These are phyloP conservation scores for Stegophylla sp. DNA, from an alignment of 2,888 invertebrate genomes.

Conservation along the genomic window DNA sequence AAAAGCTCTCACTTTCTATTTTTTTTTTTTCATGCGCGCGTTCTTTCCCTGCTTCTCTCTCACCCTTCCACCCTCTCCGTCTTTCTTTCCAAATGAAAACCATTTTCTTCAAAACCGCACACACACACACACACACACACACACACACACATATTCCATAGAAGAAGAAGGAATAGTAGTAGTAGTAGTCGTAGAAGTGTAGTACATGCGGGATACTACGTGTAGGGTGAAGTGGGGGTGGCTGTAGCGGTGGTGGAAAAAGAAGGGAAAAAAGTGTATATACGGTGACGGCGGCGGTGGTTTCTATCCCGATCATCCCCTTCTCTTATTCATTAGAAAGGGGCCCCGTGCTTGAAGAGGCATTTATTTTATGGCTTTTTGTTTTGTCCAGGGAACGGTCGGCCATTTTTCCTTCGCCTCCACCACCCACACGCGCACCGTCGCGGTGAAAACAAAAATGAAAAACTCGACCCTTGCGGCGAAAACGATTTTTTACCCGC, in stretches of 20 bases:
- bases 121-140: slow-evolving; percentile 17
- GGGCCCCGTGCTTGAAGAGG: slow-evolving; percentile 58
- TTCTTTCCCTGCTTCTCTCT: background rate
- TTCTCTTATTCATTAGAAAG: slow-evolving; percentile 57
- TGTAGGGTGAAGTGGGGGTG: background rate
- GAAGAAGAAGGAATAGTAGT: slow-evolving; percentile 28
- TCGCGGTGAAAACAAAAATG: slow-evolving; percentile 57
- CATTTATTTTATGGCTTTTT: slow-evolving; percentile 59
- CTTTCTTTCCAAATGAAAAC: slow-evolving; percentile 45
- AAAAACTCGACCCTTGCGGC: slow-evolving; percentile 59
- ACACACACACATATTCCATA: slow-evolving; percentile 14
- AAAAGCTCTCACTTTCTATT: slow-evolving; percentile 47
- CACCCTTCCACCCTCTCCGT: background rate
- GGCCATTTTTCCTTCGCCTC: slow-evolving; percentile 55
- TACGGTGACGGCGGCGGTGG: slow-evolving; percentile 38
- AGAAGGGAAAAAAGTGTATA: slow-evolving; percentile 24
- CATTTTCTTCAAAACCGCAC: slow-evolving; percentile 53
- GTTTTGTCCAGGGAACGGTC: slow-evolving; percentile 59
- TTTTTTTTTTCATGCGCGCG: slow-evolving; percentile 14
- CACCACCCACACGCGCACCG: slow-evolving; percentile 2
- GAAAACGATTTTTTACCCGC: slow-evolving; percentile 59
- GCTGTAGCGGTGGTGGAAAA: background rate
- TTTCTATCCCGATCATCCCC: slow-evolving; percentile 51
- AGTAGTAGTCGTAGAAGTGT: background rate
- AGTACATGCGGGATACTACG: background rate